A percentile compares a stretch with the other conserved stretches of the same genome.
Evolutionary conservation across 1,140 invertebrate genomes (phyloP).

Genomic region (Goniozus legneri): DNA sequence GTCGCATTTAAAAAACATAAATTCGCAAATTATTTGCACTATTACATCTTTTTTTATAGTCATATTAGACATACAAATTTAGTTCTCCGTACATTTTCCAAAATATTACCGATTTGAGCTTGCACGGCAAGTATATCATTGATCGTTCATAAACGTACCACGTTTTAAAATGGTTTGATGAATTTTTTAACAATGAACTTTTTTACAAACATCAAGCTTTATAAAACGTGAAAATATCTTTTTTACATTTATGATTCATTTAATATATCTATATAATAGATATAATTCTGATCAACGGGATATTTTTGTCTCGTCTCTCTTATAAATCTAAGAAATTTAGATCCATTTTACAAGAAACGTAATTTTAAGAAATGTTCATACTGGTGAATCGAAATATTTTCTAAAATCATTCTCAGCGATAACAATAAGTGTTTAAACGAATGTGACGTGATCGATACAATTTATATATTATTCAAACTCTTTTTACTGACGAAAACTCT

Average conservation of each 20-base stretch:
- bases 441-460: too few relatives aligned
- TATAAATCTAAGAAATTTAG: too few relatives aligned
- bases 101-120: slow-evolving; percentile 28
- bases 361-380: too few relatives aligned
- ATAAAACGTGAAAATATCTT: slow-evolving; percentile 19
- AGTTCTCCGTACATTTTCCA: slow-evolving; percentile 11
- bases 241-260: slow-evolving; percentile 9
- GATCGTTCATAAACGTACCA: slow-evolving; percentile 16
- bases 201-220: slow-evolving; percentile 30
- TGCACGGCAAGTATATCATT: slow-evolving; percentile 35
- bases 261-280: slow-evolving; percentile 32
- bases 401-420: too few relatives aligned
- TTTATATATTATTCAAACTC: too few relatives aligned
- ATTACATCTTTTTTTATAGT: too few relatives aligned
- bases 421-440: too few relatives aligned
- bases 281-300: slow-evolving; percentile 16
- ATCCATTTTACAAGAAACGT: too few relatives aligned
- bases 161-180: slow-evolving; percentile 21
- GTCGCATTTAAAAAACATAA: too few relatives aligned
- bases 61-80: slow-evolving; percentile 6
- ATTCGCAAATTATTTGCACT: too few relatives aligned
- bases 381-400: too few relatives aligned
- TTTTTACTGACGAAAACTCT: too few relatives aligned
- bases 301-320: not conserved
- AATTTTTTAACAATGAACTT: slow-evolving; percentile 31